phyloP scores from a whole-genome alignment of 35 echinoderm and acorn worm genomes.

The Lytechinus variegatus region DNA sequence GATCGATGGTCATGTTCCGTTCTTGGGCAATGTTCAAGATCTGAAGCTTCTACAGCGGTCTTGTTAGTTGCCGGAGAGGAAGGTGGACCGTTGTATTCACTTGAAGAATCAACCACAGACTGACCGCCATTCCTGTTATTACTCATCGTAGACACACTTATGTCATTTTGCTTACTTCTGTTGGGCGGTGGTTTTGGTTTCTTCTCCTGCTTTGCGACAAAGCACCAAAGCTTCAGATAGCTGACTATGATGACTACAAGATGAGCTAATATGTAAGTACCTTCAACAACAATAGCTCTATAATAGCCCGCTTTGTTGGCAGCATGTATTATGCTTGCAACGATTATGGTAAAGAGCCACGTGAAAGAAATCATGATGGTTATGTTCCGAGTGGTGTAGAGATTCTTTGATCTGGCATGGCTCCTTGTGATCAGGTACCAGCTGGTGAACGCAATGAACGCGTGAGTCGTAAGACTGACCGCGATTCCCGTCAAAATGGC shows the following conservation, averaged over 20 bases:
- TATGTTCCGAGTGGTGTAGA: neutral
- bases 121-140: too few relatives aligned
- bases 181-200: neutral
- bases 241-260: neutral
- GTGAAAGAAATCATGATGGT: neutral
- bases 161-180: too few relatives aligned
- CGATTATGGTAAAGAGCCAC: neutral
- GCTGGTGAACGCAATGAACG: neutral
- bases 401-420: neutral
- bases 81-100: too few relatives aligned
- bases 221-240: neutral
- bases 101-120: too few relatives aligned
- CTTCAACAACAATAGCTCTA: too few relatives aligned
- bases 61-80: neutral
- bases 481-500: neutral
- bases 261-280: neutral
- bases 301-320: too few relatives aligned
- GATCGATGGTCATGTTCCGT: neutral
- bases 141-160: too few relatives aligned
- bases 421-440: neutral
- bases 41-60: neutral
- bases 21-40: neutral
- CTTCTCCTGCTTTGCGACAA: neutral
- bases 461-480: neutral
- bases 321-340: too few relatives aligned